Evolutionary conservation across 2,888 invertebrate genomes (phyloP).

Genomic region (Perizoma affinitatum): DNA sequence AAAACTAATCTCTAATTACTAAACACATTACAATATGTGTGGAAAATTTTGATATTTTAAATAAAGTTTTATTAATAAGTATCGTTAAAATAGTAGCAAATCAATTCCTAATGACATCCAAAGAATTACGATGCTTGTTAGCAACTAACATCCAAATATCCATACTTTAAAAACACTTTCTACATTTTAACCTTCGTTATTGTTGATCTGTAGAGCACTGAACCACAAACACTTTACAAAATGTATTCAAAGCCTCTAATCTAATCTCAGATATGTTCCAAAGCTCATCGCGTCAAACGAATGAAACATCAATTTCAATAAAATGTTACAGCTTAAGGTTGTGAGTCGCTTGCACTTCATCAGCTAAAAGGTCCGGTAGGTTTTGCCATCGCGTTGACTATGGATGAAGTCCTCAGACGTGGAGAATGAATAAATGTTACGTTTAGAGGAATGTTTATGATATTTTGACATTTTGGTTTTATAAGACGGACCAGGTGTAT

Average conservation of each 20-base stretch:
- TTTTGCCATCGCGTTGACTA: slow-evolving; percentile 63
- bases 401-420: slow-evolving; percentile 58
- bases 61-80: too few relatives aligned
- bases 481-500: too few relatives aligned
- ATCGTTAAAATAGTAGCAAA: too few relatives aligned
- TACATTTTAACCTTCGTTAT: slow-evolving; percentile 11
- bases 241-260: slow-evolving; percentile 37
- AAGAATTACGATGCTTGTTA: too few relatives aligned
- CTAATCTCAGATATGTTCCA: slow-evolving; percentile 33
- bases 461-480: slow-evolving; percentile 15
- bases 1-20: too few relatives aligned
- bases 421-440: slow-evolving; percentile 39
- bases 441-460: slow-evolving; percentile 26
- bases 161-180: neutral
- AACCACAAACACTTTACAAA: slow-evolving; percentile 34
- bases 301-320: slow-evolving; percentile 47
- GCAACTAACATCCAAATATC: too few relatives aligned
- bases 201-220: slow-evolving; percentile 20
- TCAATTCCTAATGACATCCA: too few relatives aligned
- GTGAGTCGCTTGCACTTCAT: slow-evolving; percentile 56
- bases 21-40: too few relatives aligned
- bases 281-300: slow-evolving; percentile 37
- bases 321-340: slow-evolving; percentile 49
- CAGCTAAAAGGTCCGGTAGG: slow-evolving; percentile 64
- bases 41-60: too few relatives aligned